These are phyloP conservation scores for Pristionchus japonicus DNA, from an alignment of 2,888 invertebrate genomes.

Conservation along the genomic window DNA sequence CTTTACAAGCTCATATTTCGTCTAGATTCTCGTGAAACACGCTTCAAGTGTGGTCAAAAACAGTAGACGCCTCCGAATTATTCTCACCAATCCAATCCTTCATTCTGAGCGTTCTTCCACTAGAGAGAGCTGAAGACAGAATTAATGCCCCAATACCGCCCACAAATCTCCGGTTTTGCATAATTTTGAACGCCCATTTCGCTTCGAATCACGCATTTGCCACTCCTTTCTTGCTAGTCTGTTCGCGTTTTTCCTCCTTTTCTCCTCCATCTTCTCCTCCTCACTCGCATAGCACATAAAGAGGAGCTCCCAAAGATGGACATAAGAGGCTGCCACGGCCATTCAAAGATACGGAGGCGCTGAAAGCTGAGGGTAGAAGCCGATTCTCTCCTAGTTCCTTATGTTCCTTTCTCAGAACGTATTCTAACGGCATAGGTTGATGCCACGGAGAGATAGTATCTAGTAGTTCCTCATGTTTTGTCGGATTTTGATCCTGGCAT, in stretches of 20 bases:
- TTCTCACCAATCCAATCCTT: no score
- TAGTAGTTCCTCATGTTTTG: no score
- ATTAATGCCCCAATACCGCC: no score
- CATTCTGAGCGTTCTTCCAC: no score
- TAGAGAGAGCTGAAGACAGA: no score
- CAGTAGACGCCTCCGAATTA: no score
- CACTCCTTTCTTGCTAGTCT: not conserved
- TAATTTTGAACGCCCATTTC: not conserved
- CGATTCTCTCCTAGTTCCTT: not conserved
- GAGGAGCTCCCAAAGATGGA: not conserved
- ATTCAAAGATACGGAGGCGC: not conserved
- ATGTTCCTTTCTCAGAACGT: not conserved
- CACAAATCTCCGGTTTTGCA: not conserved
- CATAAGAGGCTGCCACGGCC: slow-evolving; percentile 2
- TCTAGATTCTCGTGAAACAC: no score
- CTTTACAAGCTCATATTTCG: no score
- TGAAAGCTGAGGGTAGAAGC: not conserved
- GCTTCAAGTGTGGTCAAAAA: no score
- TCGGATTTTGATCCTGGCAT: no score
- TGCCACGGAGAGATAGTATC: no score
- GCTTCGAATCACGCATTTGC: not conserved
- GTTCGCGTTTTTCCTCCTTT: not conserved
- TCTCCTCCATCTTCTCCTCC: not conserved
- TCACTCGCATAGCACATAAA: not conserved
- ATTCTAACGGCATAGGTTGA: no score